Conservation (phyloP, 2,888 invertebrate genomes). For the Pasiphila rectangulata region DNA sequence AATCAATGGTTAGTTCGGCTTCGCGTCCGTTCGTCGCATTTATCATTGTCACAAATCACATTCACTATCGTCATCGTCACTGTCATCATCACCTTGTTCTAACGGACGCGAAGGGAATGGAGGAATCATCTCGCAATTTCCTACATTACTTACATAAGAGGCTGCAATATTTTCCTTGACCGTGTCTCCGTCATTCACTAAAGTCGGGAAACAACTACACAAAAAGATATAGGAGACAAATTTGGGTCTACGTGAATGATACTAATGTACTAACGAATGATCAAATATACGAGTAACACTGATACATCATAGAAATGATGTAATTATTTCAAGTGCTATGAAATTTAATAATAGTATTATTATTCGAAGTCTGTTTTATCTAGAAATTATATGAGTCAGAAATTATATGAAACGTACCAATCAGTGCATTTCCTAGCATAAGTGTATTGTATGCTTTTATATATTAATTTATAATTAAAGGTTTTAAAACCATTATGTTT, state of each 20-base stretch:
- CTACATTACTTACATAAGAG: slow-evolving; percentile 41
- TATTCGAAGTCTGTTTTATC: slow-evolving; percentile 57
- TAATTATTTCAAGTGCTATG: slow-evolving; percentile 47
- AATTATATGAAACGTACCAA: slow-evolving; percentile 69
- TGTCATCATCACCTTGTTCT: neutral
- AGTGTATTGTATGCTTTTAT: slow-evolving; percentile 75
- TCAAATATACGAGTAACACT: slow-evolving; percentile 38
- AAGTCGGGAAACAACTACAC: neutral
- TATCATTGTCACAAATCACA: slow-evolving; percentile 14
- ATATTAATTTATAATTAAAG: slow-evolving; percentile 77
- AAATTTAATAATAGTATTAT: slow-evolving; percentile 54
- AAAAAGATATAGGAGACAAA: neutral
- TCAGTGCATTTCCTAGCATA: slow-evolving; percentile 75
- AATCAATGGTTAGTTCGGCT: slow-evolving; percentile 11
- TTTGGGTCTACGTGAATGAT: neutral
- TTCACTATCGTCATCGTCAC: slow-evolving; percentile 19
- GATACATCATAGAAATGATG: slow-evolving; percentile 55
- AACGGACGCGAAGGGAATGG: slow-evolving; percentile 10
- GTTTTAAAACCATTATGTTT: slow-evolving; percentile 53
- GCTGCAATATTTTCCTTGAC: slow-evolving; percentile 47
- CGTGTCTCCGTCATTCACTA: slow-evolving; percentile 34
- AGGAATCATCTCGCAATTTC: slow-evolving; percentile 25
- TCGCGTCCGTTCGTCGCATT: slow-evolving; percentile 8
- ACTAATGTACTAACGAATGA: slow-evolving; percentile 9
- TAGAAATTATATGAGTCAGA: slow-evolving; percentile 44